Conservation (phyloP, 1,140 invertebrate genomes). For the Melanaphis sacchari region DNA sequence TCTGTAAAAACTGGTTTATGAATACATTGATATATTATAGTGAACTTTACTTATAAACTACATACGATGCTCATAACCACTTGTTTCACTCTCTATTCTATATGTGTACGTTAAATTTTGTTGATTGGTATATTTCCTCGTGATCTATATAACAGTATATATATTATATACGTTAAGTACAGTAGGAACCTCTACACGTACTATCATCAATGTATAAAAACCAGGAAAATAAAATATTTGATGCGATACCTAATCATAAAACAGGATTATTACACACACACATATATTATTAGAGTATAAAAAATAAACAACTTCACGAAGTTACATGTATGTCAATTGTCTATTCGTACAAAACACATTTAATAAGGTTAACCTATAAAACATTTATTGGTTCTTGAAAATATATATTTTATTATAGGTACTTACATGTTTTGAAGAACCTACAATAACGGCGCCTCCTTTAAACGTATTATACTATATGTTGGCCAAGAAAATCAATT, state of each 20-base stretch:
- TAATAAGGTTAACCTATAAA: conserved; percentile 37
- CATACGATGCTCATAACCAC: not conserved
- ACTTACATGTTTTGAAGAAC: not conserved
- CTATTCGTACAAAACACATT: not conserved
- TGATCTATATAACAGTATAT: not conserved
- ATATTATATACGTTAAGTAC: not conserved
- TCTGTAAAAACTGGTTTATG: not conserved
- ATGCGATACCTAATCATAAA: not conserved
- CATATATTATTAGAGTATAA: not conserved
- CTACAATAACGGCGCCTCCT: not conserved
- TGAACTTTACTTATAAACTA: not conserved
- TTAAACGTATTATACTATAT: not conserved
- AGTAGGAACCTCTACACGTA: too few relatives aligned
- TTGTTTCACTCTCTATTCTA: not conserved
- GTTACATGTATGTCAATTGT: not conserved
- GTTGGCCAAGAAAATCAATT: conserved; percentile 24
- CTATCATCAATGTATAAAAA: not conserved
- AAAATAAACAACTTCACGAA: not conserved
- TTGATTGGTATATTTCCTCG: not conserved
- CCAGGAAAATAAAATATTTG: not conserved
- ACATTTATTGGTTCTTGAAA: conserved; percentile 38
- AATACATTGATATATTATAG: not conserved
- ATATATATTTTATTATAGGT: not conserved
- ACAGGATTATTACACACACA: not conserved
- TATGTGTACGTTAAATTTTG: not conserved